Base-by-base conservation (phyloP, 2,113 vertebrate species). In the Micromys minutus region DNA sequence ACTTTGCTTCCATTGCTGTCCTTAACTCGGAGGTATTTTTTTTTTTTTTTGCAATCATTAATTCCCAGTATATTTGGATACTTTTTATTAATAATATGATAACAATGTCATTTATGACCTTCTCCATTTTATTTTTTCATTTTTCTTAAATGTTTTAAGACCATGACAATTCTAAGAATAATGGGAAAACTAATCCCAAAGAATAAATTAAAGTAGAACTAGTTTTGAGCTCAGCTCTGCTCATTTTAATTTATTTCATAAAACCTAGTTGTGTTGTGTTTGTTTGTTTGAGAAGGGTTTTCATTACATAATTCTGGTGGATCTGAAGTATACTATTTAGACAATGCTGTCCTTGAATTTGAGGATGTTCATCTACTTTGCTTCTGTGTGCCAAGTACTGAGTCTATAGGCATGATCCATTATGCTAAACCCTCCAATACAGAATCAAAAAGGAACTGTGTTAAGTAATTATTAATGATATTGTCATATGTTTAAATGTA, bases 401-500 rank as follows among this genome's bases (percentile, higher is more conserved):
- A 36, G 9, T 21, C 19, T 52, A 52, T 1, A n/a, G 21, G 42
- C 19, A 69, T 69, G 45, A 50, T 2, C 17, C 39, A 86, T 42
- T 39, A 47, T 47, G 31, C 9, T 5, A 13, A 47, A 50, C 2
- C 50, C 21, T 36, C 84, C 84, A 42, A 61, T 57, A 77, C 31
- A 69, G 31, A 81, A 87, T 57, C 50, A 94, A 90, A 5, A 94
- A 92, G 69, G 57, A 17, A 77, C 15, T 52, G 11, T 65, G 9
- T 8, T 83, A 84, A 87, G 19, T 96, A 19, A 21, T 90, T 94
- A 74, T 91, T 93, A 34, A 87, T 79, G 81, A 22, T 79, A 6
- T 92, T 96, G 79, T 55, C 71, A 91, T 97, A 84, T 85, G 45
- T 91, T 87, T 83, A 93, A 96, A 93, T 84, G 19, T 0, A 87